Percentiles rank a stretch among this genome's conserved stretches.
Evolutionary conservation across 2,113 vertebrate species (phyloP).

Genomic region (Hippocampus mohnikei): DNA sequence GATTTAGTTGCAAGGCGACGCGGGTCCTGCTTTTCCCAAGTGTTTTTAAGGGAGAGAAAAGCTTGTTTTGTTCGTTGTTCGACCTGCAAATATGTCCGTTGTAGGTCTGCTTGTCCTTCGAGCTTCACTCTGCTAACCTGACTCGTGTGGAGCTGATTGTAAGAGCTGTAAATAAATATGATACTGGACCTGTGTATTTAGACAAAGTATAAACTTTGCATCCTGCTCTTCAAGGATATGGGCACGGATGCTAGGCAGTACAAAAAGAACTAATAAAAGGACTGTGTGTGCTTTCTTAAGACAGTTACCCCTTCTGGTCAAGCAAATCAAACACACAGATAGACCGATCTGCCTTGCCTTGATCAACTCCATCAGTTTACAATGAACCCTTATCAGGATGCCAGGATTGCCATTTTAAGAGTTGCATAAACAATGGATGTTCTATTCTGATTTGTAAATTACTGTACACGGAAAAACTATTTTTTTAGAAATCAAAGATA

Average conservation of each 20-base stretch:
- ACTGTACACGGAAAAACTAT: no score
- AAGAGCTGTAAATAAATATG: neutral
- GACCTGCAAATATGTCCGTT: neutral
- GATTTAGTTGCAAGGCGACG: constrained; percentile 58
- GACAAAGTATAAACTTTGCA: neutral
- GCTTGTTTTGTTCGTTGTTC: neutral
- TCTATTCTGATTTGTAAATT: neutral
- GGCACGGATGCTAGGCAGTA: neutral
- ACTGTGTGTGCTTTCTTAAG: constrained; percentile 18
- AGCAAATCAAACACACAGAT: constrained; percentile 9
- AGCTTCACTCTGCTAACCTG: neutral
- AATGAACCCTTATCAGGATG: neutral
- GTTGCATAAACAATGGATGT: neutral
- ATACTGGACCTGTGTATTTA: neutral
- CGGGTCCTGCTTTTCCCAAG: constrained; percentile 57
- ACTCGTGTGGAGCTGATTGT: neutral
- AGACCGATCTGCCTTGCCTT: neutral
- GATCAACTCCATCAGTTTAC: neutral
- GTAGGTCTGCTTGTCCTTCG: neutral
- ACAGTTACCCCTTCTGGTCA: constrained; percentile 5
- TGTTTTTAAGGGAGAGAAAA: constrained; percentile 12
- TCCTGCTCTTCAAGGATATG: constrained; percentile 3
- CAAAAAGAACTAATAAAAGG: constrained; percentile 9
- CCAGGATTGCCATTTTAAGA: neutral
- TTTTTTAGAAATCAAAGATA: no score